A percentile compares a stretch with the other conserved stretches of the same genome.
These are phyloP conservation scores for Sminthurinus signatus DNA, from an alignment of 1,140 invertebrate species.

Conservation along the genomic window DNA sequence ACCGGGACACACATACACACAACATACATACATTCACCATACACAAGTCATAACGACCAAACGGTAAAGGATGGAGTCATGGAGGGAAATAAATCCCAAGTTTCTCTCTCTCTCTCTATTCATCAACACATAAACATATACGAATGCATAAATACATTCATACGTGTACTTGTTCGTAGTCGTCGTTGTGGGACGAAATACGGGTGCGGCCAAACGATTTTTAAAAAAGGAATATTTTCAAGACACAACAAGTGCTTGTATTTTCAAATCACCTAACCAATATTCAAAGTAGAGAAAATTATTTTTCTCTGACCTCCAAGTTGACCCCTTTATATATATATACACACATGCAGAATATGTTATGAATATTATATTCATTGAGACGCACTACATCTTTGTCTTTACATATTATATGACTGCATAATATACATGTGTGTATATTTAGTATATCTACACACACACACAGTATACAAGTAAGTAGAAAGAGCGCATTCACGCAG, in stretches of 20 bases:
- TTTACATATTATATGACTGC: no score
- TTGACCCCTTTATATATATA: constrained; percentile 2
- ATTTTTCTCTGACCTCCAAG: constrained; percentile 16
- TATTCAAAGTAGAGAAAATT: constrained; percentile 2
- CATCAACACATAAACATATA: not conserved
- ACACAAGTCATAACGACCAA: no score
- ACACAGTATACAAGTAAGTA: no score
- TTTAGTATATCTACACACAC: no score
- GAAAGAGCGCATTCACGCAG: no score
- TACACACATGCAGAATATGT: not conserved
- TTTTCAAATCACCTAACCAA: constrained; percentile 17
- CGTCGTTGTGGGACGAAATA: not conserved
- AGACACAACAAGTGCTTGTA: not conserved
- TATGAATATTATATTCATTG: constrained; percentile 4
- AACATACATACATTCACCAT: no score
- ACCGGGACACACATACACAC: not conserved
- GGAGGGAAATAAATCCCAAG: not conserved
- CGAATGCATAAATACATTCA: no score
- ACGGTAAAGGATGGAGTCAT: not conserved
- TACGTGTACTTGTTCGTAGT: no score
- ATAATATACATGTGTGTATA: no score
- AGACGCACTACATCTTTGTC: no score
- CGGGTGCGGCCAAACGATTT: not conserved
- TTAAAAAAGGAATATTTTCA: not conserved
- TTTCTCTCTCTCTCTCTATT: not conserved